phyloP scores from a whole-genome alignment of 2,797 vertebrate species.

The Serranus cabrilla region DNA sequence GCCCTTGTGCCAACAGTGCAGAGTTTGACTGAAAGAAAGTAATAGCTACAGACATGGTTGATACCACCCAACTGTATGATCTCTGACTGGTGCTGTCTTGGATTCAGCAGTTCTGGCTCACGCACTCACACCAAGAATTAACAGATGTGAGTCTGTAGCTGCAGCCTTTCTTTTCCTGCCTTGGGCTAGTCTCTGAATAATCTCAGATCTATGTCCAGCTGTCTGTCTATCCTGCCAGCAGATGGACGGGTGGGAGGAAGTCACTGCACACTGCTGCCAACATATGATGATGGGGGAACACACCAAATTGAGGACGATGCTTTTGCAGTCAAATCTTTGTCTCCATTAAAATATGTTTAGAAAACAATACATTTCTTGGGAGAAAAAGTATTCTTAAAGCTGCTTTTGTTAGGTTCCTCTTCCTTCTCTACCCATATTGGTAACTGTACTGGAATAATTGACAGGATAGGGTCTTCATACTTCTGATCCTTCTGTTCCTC shows the following conservation, averaged over 20 bases:
- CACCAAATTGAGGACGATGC: slow-evolving; percentile 10
- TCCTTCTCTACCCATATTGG: background rate
- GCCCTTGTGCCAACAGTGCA: background rate
- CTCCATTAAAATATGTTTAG: background rate
- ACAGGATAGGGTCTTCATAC: background rate
- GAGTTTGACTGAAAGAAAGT: background rate
- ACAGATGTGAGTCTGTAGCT: slow-evolving; percentile 34
- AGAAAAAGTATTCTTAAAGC: background rate
- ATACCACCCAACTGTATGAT: background rate
- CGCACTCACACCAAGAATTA: slow-evolving; percentile 3
- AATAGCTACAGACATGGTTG: background rate
- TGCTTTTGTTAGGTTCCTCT: background rate
- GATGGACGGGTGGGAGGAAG: slow-evolving; percentile 42
- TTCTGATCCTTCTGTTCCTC: background rate
- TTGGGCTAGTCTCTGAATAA: slow-evolving; percentile 30
- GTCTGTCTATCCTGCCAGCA: slow-evolving; percentile 55
- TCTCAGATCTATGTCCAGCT: slow-evolving; percentile 59
- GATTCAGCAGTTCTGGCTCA: slow-evolving; percentile 4
- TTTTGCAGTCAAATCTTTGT: slow-evolving; percentile 5
- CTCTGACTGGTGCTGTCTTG: background rate
- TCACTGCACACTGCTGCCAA: slow-evolving; percentile 41
- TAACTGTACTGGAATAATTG: background rate
- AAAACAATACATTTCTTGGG: background rate
- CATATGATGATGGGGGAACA: slow-evolving; percentile 43
- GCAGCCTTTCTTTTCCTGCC: slow-evolving; percentile 13